Evolutionary conservation across 2,888 invertebrate species (phyloP), one percentile per base, ranked within the genome.

Genomic region (Tribolium freemani): DNA sequence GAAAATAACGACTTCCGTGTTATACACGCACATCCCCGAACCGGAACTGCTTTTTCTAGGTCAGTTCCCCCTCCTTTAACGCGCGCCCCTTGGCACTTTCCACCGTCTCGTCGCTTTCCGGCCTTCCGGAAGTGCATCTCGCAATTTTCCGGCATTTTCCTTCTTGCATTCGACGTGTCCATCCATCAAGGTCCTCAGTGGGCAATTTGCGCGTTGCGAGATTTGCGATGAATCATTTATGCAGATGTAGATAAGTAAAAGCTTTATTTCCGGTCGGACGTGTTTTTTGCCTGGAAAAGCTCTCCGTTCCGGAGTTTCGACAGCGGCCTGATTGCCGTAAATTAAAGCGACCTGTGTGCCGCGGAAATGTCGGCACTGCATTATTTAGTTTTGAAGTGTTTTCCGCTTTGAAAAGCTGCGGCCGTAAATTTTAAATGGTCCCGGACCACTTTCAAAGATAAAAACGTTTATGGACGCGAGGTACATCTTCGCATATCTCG

Each of bases 361-460:
- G 69, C 44, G 61, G 54, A 60, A 53, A 69, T 61, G 69, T 58
- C 58, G 46, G 69, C 53, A 68, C 38, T 63, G 61, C 64, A 71
- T 74, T 74, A 74, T 73, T 73, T 66, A 74, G 63, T 71, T 61
- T 67, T 63, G 50, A 68, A 74, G 68, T 74, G 61, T 71, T 74
- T 74, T 74, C 71, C 74, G 69, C 71, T 74, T 69, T 72, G 57
- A 61, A 71, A 67, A 71, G 45, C 61, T 60, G 63, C 58, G 60
- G 71, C 71, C 45, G 74, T 71, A 74, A 74, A 74, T 74, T 74
- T 71, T 63, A 71, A 74, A 71, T 73, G 67, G 48, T 67, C 38
- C 58, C 51, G 57, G 71, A 74, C 71, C 74, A 74, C 71, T 71
- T 74, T 71, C 50, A 74, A 68, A 63, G 74, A 71, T 74, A 74